Evolutionary conservation across 2,888 invertebrate species (phyloP).

Genomic region (Deroplatys truncata): DNA sequence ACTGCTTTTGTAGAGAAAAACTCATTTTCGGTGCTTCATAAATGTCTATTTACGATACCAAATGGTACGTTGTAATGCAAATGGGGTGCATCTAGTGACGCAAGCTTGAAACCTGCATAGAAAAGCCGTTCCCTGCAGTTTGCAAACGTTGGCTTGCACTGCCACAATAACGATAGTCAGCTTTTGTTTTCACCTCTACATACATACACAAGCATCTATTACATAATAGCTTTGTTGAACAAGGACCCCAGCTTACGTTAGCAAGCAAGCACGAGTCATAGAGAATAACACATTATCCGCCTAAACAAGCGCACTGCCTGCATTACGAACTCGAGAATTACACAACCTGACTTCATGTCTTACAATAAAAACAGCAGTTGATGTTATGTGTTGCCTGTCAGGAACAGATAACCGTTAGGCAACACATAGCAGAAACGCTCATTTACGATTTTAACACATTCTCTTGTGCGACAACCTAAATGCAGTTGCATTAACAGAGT

Average conservation of each 20-base stretch:
- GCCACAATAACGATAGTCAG: neutral
- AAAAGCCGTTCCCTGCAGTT: neutral
- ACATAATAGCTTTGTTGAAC: neutral
- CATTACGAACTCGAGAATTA: neutral
- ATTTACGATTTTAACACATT: too few relatives aligned
- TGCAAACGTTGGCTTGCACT: neutral
- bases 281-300: neutral
- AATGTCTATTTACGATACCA: too few relatives aligned
- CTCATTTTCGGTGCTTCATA: too few relatives aligned
- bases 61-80: neutral
- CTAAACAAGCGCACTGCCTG: neutral
- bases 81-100: neutral
- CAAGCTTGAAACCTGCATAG: too few relatives aligned
- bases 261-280: neutral
- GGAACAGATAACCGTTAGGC: neutral
- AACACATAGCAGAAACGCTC: neutral
- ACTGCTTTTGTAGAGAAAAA: too few relatives aligned
- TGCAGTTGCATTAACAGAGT: too few relatives aligned
- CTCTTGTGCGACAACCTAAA: too few relatives aligned
- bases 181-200: neutral
- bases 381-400: neutral
- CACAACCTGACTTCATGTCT: neutral
- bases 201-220: neutral
- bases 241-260: too few relatives aligned
- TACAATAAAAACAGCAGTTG: neutral